Conservation (phyloP, 2,113 vertebrate genomes). For the Mystacornis crossleyi region DNA sequence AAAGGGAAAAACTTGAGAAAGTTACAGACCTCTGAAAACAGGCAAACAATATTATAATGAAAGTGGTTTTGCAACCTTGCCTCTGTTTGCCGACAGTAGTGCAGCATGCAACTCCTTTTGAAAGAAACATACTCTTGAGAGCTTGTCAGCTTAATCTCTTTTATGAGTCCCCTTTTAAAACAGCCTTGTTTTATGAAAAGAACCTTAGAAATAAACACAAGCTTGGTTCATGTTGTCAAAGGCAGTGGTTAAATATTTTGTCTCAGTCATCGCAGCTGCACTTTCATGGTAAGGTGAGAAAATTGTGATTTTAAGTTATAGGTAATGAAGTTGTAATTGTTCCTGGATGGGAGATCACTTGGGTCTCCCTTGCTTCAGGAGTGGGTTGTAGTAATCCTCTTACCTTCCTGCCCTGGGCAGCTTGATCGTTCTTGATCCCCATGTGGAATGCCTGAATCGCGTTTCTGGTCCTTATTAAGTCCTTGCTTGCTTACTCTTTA, state of each 20-base stretch:
- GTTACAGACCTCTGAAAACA: background rate
- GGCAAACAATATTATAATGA: background rate
- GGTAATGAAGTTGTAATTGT: background rate
- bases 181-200: background rate
- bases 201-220: background rate
- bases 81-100: background rate
- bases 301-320: background rate
- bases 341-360: background rate
- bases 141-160: background rate
- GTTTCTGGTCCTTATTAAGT: background rate
- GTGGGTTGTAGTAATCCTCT: background rate
- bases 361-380: background rate
- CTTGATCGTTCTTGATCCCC: background rate
- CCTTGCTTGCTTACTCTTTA: background rate
- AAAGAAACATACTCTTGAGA: background rate
- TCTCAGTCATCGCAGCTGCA: background rate
- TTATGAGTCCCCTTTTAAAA: background rate
- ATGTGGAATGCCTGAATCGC: rapidly evolving
- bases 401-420: background rate
- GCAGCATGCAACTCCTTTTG: background rate
- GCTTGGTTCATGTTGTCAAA: background rate
- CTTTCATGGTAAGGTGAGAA: background rate
- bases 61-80: background rate
- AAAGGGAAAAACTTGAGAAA: background rate
- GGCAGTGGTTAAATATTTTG: background rate